Percentiles rank a stretch among this genome's conserved stretches.
These are phyloP conservation scores for Philopotamus ludificatus DNA, from an alignment of 1,140 invertebrate species.

Conservation along the genomic window DNA sequence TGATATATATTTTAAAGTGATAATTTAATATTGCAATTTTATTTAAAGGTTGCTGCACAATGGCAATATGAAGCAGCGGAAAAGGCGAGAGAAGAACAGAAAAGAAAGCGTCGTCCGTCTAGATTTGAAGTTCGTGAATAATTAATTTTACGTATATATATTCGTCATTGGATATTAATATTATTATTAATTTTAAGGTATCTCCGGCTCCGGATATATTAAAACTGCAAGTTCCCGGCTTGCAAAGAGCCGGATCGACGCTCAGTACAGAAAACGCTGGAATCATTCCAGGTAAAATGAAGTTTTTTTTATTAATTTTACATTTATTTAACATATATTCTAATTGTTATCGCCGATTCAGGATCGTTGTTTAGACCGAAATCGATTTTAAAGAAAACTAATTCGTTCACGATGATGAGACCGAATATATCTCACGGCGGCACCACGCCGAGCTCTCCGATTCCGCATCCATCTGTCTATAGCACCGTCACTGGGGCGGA, in stretches of 20 bases:
- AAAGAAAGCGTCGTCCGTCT: conserved; percentile 56
- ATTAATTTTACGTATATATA: too few species aligned
- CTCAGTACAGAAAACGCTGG: conserved; percentile 51
- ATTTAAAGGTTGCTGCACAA: conserved; percentile 51
- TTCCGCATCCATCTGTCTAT: conserved; percentile 68
- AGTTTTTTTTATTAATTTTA: neutral
- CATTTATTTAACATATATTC: neutral
- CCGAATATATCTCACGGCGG: conserved; percentile 42
- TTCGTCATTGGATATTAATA: neutral
- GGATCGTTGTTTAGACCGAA: conserved; percentile 66
- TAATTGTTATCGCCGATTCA: conserved; percentile 35
- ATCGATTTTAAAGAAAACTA: conserved; percentile 90
- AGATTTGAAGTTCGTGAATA: conserved; percentile 70
- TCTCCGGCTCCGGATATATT: conserved; percentile 54
- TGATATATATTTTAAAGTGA: neutral
- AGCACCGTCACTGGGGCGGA: conserved; percentile 85
- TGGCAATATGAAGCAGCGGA: conserved; percentile 61
- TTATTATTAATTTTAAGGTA: conserved; percentile 44
- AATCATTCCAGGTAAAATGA: conserved; percentile 49
- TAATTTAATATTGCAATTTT: conserved; percentile 5
- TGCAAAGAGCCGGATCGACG: conserved; percentile 45
- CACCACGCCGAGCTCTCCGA: conserved; percentile 48
- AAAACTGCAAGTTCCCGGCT: conserved; percentile 44
- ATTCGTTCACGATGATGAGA: conserved; percentile 78
- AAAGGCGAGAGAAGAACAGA: conserved; percentile 50